Percentiles rank a stretch among this genome's conserved stretches.
Conservation (phyloP, 2,797 vertebrate genomes). For the Fratercula arctica region DNA sequence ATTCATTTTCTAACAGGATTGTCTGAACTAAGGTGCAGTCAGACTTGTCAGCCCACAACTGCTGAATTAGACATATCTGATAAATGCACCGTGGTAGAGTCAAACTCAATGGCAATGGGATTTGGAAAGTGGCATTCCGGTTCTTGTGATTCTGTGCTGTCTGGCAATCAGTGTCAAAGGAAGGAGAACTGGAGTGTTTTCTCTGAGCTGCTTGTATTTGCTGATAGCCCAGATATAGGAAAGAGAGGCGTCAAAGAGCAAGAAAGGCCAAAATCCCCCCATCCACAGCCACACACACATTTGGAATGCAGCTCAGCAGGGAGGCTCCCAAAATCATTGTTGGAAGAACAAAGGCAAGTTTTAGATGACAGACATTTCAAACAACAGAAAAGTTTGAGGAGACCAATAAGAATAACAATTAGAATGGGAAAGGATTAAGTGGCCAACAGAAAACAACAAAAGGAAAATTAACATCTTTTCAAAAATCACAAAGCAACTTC, state of each 20-base stretch:
- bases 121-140: neutral
- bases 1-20: neutral
- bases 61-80: neutral
- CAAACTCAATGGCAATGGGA: neutral
- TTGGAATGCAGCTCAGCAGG: slow-evolving; percentile 55
- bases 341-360: slow-evolving; percentile 62
- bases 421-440: slow-evolving; percentile 64
- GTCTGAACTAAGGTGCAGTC: neutral
- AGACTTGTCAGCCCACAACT: neutral
- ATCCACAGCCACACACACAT: slow-evolving; percentile 54
- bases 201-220: slow-evolving; percentile 3
- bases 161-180: neutral
- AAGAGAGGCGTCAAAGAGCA: slow-evolving; percentile 15
- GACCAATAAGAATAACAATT: slow-evolving; percentile 56
- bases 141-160: neutral
- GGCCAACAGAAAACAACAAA: slow-evolving; percentile 61
- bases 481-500: slow-evolving; percentile 59
- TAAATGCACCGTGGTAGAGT: neutral
- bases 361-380: slow-evolving; percentile 61
- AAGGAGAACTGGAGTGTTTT: neutral
- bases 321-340: slow-evolving; percentile 60
- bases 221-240: neutral
- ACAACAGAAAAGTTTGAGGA: slow-evolving; percentile 46
- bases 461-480: slow-evolving; percentile 68
- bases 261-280: slow-evolving; percentile 45